Evolutionary conservation across 2,888 invertebrate species (phyloP).

Genomic region (Pseudococcus longispinus): DNA sequence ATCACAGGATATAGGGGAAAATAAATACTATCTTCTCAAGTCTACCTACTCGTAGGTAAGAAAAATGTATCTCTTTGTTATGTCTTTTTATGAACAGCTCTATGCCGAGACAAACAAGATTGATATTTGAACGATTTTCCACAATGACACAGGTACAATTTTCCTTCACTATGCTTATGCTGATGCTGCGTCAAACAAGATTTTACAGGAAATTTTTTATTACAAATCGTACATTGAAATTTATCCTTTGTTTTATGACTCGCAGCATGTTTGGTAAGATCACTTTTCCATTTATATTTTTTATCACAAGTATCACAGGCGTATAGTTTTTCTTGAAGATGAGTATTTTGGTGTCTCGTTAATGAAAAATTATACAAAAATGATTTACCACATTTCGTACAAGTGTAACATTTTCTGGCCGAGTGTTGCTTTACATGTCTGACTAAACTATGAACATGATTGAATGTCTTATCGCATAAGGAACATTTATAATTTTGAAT

Average conservation of each 20-base stretch:
- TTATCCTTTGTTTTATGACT: not conserved
- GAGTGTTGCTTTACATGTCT: not conserved
- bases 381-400: constrained; percentile 3
- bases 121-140: constrained; percentile 6
- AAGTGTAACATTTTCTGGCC: not conserved
- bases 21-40: too few relatives aligned
- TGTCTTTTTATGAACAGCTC: not conserved
- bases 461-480: constrained; percentile 19
- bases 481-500: not conserved
- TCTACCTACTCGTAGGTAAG: too few relatives aligned
- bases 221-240: not conserved
- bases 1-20: not conserved
- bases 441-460: not conserved
- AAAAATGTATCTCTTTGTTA: not conserved
- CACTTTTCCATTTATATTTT: constrained; percentile 12
- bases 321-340: not conserved
- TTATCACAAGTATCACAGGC: not conserved
- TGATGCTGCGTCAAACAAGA: not conserved
- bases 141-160: not conserved
- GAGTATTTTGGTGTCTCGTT: not conserved
- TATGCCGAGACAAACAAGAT: constrained; percentile 2
- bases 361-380: not conserved
- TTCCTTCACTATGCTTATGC: not conserved
- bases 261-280: not conserved
- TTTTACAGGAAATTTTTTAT: not conserved